Conservation (phyloP, 2,888 invertebrate species). For the Meiosimyza platycephala region DNA sequence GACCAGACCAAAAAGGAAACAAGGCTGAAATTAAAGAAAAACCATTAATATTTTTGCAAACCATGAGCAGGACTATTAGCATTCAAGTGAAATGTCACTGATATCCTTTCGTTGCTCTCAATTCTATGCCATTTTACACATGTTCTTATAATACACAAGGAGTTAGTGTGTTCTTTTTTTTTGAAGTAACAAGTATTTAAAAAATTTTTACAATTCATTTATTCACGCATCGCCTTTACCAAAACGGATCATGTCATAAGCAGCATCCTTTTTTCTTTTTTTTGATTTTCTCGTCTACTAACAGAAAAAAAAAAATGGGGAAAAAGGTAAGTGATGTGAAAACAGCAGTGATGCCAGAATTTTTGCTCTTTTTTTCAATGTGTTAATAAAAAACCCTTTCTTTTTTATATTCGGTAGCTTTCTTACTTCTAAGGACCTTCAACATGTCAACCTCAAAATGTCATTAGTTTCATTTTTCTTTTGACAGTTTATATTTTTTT, state of each 20-base stretch:
- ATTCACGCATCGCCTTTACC: slow-evolving; percentile 35
- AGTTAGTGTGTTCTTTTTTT: slow-evolving; percentile 21
- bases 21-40: slow-evolving; percentile 37
- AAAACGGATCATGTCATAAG: slow-evolving; percentile 50
- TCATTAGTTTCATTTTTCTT: slow-evolving; percentile 55
- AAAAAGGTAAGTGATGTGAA: slow-evolving; percentile 63
- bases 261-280: slow-evolving; percentile 41
- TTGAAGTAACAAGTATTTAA: background rate
- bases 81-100: slow-evolving; percentile 36
- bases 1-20: slow-evolving; percentile 36
- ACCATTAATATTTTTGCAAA: slow-evolving; percentile 37
- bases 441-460: slow-evolving; percentile 62
- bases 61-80: slow-evolving; percentile 39
- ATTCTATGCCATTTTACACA: slow-evolving; percentile 20
- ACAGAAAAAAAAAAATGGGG: slow-evolving; percentile 18
- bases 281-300: slow-evolving; percentile 36
- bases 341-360: slow-evolving; percentile 46
- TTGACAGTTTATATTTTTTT: slow-evolving; percentile 12
- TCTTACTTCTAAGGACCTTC: slow-evolving; percentile 37
- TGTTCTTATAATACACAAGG: background rate
- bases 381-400: slow-evolving; percentile 24
- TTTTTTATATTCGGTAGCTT: slow-evolving; percentile 22
- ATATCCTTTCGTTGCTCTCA: slow-evolving; percentile 23
- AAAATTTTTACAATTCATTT: slow-evolving; percentile 46
- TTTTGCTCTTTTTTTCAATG: background rate